Conservation (phyloP, 2,113 vertebrate species). For the Tenrec ecaudatus region DNA sequence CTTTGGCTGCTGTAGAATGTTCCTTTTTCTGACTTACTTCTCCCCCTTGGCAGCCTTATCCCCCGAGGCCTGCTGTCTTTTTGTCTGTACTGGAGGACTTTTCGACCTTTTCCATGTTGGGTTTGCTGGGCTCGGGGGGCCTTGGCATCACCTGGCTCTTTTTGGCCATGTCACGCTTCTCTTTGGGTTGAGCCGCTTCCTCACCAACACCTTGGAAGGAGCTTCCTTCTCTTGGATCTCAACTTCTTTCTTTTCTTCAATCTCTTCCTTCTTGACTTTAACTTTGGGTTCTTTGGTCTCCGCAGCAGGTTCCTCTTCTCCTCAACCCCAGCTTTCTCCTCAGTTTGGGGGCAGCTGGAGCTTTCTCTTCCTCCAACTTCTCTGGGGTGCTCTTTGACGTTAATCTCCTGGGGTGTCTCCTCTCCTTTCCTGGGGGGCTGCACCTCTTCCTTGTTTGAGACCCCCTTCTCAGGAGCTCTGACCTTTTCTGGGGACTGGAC, state of each 20-base stretch:
- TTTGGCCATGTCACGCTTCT: conserved; percentile 26
- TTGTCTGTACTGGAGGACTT: conserved; percentile 90
- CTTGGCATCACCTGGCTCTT: conserved; percentile 80
- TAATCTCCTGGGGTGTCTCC: conserved; percentile 74
- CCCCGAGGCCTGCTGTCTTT: conserved; percentile 85
- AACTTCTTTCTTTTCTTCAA: conserved; percentile 79
- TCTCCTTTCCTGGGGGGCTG: conserved; percentile 75
- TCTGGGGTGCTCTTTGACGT: conserved; percentile 74
- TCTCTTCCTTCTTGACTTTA: conserved; percentile 80
- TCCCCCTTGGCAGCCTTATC: conserved; percentile 87
- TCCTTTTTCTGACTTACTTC: conserved; percentile 66
- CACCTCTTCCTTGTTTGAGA: conserved; percentile 72
- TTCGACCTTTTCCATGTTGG: conserved; percentile 86
- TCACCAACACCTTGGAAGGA: conserved; percentile 60
- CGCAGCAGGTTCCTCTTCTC: conserved; percentile 60
- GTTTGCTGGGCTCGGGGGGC: conserved; percentile 21
- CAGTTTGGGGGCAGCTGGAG: conserved; percentile 60
- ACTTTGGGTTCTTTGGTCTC: conserved; percentile 81
- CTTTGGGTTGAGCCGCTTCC: conserved; percentile 81
- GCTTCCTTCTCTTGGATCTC: conserved; percentile 80
- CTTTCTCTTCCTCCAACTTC: conserved; percentile 78
- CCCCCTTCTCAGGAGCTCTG: conserved; percentile 74
- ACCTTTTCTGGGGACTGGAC: conserved; percentile 62
- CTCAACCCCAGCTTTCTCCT: conserved; percentile 81
- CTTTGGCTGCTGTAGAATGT: conserved; percentile 20